phyloP scores from a whole-genome alignment of 2,797 vertebrate species.

The Pantherophis alleghaniensis region DNA sequence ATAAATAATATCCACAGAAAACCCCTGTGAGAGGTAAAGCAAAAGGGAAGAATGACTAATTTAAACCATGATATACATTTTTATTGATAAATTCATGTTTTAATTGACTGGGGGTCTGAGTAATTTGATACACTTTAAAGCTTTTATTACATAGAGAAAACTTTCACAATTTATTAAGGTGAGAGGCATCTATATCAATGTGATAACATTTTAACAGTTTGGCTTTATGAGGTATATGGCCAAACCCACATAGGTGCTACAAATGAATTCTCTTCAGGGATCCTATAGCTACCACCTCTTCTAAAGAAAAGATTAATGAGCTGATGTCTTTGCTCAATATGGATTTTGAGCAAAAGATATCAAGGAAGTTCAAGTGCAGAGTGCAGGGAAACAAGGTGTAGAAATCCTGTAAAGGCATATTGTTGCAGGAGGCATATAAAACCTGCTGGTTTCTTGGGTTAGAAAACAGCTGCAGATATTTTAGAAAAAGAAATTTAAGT shows the following conservation, averaged over 20 bases:
- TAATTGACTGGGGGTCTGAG: constrained; percentile 54
- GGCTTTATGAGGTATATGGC: constrained; percentile 58
- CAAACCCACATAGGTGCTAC: constrained; percentile 45
- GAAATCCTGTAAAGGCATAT: background rate
- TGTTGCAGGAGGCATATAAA: background rate
- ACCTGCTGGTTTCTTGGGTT: background rate
- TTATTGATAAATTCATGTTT: constrained; percentile 49
- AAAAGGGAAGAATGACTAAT: constrained; percentile 30
- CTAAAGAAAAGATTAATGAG: constrained; percentile 10
- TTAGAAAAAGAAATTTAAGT: background rate
- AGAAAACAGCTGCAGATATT: background rate
- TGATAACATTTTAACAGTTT: constrained; percentile 50
- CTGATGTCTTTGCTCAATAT: constrained; percentile 38
- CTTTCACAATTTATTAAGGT: constrained; percentile 54
- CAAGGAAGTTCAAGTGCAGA: background rate
- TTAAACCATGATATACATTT: constrained; percentile 37
- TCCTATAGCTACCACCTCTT: constrained; percentile 39
- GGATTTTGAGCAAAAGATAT: constrained; percentile 11
- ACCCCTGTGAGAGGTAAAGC: background rate
- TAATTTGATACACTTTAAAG: constrained; percentile 53
- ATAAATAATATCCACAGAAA: background rate
- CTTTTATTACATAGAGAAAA: constrained; percentile 49
- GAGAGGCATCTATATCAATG: constrained; percentile 55
- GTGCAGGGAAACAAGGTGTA: constrained; percentile 18
- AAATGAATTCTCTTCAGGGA: constrained; percentile 51